A percentile compares a stretch with the other conserved stretches of the same genome.
phyloP scores from a whole-genome alignment of 2,113 vertebrate species.

The Agapornis roseicollis region DNA sequence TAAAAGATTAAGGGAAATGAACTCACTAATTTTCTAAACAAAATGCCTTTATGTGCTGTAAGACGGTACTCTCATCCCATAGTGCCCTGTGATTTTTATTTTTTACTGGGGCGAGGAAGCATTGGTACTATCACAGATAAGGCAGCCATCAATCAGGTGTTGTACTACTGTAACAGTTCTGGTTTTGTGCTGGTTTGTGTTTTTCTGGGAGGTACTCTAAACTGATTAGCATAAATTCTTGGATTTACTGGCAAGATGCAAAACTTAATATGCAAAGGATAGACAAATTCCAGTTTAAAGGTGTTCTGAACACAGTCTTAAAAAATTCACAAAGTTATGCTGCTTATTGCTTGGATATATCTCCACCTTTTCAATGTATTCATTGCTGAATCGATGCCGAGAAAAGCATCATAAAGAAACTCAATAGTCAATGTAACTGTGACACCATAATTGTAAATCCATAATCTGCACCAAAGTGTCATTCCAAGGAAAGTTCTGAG shows the following conservation, averaged over 20 bases:
- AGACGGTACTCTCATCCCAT: neutral
- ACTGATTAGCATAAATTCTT: neutral
- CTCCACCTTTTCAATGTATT: neutral
- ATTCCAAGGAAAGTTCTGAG: no score
- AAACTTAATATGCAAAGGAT: neutral
- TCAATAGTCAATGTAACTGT: neutral
- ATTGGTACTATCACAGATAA: accelerated
- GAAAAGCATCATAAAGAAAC: neutral
- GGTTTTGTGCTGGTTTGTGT: neutral
- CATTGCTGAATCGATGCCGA: neutral
- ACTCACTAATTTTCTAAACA: neutral
- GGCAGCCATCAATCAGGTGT: neutral
- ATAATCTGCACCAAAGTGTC: no score
- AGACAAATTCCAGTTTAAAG: neutral
- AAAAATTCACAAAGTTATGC: neutral
- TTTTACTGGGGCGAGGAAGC: neutral
- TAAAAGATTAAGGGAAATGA: neutral
- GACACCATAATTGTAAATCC: no score
- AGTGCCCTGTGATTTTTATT: neutral
- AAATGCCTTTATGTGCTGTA: neutral
- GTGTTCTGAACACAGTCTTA: neutral
- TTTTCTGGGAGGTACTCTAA: neutral
- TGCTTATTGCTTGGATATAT: neutral
- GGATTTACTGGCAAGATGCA: neutral
- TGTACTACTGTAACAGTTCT: neutral